These are phyloP conservation scores for Sylvilagus floridanus DNA, from an alignment of 2,797 vertebrate genomes.

Conservation along the genomic window DNA sequence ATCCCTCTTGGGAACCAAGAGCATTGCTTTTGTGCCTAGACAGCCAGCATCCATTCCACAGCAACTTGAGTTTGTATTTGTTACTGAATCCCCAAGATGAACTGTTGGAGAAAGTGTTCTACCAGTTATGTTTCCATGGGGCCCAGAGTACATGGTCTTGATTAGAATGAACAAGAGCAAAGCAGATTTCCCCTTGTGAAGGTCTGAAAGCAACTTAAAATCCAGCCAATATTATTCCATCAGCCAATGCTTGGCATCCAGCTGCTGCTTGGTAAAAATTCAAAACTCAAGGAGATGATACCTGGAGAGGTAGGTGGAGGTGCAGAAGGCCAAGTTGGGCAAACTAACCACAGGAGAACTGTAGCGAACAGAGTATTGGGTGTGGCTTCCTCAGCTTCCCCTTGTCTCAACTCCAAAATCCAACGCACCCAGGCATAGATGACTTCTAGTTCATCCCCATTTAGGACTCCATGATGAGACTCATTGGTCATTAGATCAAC, in stretches of 20 bases:
- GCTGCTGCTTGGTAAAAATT: conserved; percentile 56
- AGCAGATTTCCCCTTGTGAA: conserved; percentile 77
- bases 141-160: conserved; percentile 84
- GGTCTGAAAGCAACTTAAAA: conserved; percentile 69
- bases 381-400: neutral
- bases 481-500: neutral
- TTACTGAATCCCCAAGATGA: conserved; percentile 85
- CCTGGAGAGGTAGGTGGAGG: conserved; percentile 25
- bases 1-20: conserved; percentile 37
- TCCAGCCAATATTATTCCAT: conserved; percentile 57
- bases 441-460: neutral
- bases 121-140: conserved; percentile 84
- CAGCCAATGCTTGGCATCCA: conserved; percentile 72
- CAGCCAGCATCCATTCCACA: conserved; percentile 78
- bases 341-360: neutral
- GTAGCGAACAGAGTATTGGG: neutral
- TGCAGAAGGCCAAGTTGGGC: neutral
- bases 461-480: neutral
- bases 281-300: conserved; percentile 51
- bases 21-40: conserved; percentile 72
- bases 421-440: neutral
- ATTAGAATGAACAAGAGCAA: conserved; percentile 85
- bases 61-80: conserved; percentile 84
- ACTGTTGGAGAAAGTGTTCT: conserved; percentile 86
- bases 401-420: conserved; percentile 19